Conservation (phyloP, 2,888 invertebrate species). For the Onthophagus sagittarius region DNA sequence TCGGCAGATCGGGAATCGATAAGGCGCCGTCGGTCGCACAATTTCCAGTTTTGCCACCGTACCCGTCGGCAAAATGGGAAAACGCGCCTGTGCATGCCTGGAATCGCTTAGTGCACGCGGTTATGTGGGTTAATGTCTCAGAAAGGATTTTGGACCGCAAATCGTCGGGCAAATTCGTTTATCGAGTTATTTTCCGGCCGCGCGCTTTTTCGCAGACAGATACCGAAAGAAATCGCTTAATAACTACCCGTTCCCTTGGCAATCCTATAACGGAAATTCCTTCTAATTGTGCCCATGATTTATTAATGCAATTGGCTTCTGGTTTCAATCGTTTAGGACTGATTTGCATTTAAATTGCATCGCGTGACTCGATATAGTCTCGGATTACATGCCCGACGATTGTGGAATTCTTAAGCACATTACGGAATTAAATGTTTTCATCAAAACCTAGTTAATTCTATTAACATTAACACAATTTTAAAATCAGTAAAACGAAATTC, state of each 20-base stretch:
- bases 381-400: not conserved
- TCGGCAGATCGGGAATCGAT: constrained; percentile 12
- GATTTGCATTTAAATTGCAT: not conserved
- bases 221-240: not conserved
- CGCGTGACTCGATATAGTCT: not conserved
- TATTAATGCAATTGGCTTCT: not conserved
- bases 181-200: not conserved
- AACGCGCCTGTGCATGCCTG: constrained; percentile 10
- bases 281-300: not conserved
- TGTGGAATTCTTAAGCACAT: not conserved
- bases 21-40: constrained; percentile 9
- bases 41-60: constrained; percentile 3
- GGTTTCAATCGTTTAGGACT: not conserved
- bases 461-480: not conserved
- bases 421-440: not conserved
- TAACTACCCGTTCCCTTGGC: not conserved
- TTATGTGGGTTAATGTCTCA: constrained; percentile 12
- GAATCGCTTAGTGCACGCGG: constrained; percentile 6
- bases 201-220: not conserved
- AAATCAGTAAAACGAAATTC: too few relatives aligned
- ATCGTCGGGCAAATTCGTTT: constrained; percentile 6
- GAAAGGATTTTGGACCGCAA: constrained; percentile 10
- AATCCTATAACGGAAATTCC: not conserved
- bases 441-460: not conserved
- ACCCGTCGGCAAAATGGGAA: not conserved